A percentile compares a stretch with the other conserved stretches of the same genome.
phyloP scores from a whole-genome alignment of 2,113 vertebrate genomes.

The Xenopus laevis region DNA sequence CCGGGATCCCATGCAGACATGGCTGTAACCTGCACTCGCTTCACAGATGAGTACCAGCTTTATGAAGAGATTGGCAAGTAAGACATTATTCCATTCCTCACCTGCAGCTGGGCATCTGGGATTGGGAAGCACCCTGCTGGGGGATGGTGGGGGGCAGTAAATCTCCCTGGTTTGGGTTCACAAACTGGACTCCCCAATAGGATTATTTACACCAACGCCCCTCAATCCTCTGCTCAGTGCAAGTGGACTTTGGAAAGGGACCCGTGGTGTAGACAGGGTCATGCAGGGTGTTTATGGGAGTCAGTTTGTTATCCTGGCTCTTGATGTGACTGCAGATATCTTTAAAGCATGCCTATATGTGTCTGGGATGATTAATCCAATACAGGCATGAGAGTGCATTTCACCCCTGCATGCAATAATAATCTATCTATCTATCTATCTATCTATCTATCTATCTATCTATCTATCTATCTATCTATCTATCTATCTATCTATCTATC shows the following conservation, averaged over 20 bases:
- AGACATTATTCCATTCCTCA: slow-evolving; percentile 53
- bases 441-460: too few relatives aligned
- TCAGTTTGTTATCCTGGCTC: slow-evolving; percentile 7
- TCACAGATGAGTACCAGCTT: slow-evolving; percentile 90
- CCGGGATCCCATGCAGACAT: slow-evolving; percentile 74
- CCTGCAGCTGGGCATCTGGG: slow-evolving; percentile 17
- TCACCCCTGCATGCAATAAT: too few relatives aligned
- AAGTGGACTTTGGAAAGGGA: neutral
- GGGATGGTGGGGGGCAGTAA: slow-evolving; percentile 6
- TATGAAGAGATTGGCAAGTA: slow-evolving; percentile 97
- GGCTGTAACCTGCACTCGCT: slow-evolving; percentile 85
- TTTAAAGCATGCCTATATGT: neutral
- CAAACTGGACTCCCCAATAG: neutral
- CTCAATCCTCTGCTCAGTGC: neutral
- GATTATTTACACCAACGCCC: too few relatives aligned
- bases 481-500: too few relatives aligned
- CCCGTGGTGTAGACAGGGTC: slow-evolving; percentile 15
- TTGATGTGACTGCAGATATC: slow-evolving; percentile 18
- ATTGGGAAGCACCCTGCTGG: slow-evolving; percentile 8
- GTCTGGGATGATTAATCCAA: neutral
- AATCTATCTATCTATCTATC: too few relatives aligned
- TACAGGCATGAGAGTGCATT: too few relatives aligned
- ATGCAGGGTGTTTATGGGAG: slow-evolving; percentile 22
- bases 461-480: too few relatives aligned
- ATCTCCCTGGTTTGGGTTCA: neutral